These are phyloP conservation scores for Manis pentadactyla DNA, from an alignment of 2,797 vertebrate genomes.

Conservation along the genomic window DNA sequence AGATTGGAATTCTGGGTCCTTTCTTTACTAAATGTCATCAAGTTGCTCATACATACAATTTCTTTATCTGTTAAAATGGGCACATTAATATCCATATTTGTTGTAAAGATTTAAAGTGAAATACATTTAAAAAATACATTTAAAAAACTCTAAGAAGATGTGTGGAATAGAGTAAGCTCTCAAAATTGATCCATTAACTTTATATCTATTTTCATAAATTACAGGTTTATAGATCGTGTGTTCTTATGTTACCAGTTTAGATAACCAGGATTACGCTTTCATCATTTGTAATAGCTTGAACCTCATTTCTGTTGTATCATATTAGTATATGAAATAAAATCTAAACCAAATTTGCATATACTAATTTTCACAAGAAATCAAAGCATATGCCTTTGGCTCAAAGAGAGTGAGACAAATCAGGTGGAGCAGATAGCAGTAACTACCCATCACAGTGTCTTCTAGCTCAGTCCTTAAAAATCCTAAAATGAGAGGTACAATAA, in stretches of 20 bases:
- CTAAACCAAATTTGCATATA: neutral
- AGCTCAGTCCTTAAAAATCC: neutral
- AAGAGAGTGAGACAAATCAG: neutral
- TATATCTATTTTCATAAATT: neutral
- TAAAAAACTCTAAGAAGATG: neutral
- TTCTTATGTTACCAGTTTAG: neutral
- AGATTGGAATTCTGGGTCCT: neutral
- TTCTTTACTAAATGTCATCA: neutral
- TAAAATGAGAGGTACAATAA: neutral
- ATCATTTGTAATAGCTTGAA: neutral
- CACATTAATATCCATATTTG: neutral
- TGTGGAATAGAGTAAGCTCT: neutral
- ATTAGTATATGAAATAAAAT: neutral
- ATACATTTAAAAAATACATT: neutral
- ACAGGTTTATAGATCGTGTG: neutral
- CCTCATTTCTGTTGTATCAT: neutral
- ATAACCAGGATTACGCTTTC: neutral
- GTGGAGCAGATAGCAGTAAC: neutral
- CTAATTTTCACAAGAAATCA: neutral
- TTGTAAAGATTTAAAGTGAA: neutral
- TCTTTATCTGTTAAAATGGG: neutral
- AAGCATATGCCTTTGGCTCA: neutral
- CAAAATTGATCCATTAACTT: neutral
- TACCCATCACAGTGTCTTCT: neutral
- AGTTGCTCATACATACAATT: neutral